phyloP scores from a whole-genome alignment of 1,140 invertebrate genomes.

The Calycopis cecrops region DNA sequence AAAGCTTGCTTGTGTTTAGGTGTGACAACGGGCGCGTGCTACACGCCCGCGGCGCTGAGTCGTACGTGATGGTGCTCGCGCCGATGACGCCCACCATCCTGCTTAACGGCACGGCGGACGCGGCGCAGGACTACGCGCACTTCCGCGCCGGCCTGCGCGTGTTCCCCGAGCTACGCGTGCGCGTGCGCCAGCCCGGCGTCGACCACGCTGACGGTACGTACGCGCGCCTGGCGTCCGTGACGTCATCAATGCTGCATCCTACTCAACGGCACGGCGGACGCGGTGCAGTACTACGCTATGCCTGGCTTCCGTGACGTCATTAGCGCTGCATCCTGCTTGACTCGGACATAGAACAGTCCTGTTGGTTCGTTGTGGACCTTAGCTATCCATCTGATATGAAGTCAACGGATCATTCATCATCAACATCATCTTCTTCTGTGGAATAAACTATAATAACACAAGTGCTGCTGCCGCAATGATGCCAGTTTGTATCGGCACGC shows the following conservation, averaged over 20 bases:
- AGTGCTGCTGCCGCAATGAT: no score
- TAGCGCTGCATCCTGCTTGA: not conserved
- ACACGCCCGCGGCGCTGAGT: conserved; percentile 80
- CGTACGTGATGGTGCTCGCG: conserved; percentile 90
- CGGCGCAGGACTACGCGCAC: conserved; percentile 89
- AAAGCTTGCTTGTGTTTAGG: conserved; percentile 40
- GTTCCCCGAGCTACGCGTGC: conserved; percentile 87
- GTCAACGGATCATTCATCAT: no score
- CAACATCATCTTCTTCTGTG: no score
- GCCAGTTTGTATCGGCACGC: no score
- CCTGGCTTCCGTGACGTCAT: not conserved
- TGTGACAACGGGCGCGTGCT: conserved; percentile 83
- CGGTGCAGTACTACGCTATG: no score
- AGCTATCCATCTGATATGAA: no score
- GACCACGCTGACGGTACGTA: not conserved
- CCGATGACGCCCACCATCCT: conserved; percentile 89
- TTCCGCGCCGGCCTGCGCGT: conserved; percentile 89
- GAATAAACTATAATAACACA: no score
- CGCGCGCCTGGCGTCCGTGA: not conserved
- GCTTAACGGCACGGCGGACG: conserved; percentile 88
- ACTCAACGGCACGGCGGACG: no score
- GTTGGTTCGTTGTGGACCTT: no score
- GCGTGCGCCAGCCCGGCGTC: conserved; percentile 55
- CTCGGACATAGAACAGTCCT: no score
- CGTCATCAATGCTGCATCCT: not conserved